phyloP scores from a whole-genome alignment of 2,797 vertebrate species.

The Thripadectes ignobilis region DNA sequence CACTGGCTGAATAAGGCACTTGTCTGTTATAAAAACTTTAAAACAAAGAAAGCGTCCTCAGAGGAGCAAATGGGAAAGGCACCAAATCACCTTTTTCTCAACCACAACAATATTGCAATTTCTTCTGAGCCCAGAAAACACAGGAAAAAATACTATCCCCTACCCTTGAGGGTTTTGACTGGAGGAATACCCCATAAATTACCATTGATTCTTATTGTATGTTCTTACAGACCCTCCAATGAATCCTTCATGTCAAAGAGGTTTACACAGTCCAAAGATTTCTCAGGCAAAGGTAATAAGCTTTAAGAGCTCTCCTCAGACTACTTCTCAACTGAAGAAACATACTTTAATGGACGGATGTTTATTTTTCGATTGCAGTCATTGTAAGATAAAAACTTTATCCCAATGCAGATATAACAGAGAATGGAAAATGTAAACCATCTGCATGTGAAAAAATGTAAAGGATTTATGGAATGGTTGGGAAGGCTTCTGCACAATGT shows the following conservation, averaged over 20 bases:
- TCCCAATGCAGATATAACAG: neutral
- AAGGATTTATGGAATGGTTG: conserved; percentile 20
- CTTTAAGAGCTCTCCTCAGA: neutral
- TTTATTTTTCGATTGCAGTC: neutral
- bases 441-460: neutral
- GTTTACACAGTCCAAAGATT: neutral
- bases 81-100: neutral
- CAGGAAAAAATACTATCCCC: neutral
- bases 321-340: neutral
- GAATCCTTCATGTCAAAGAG: neutral
- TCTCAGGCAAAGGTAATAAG: neutral
- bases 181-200: neutral
- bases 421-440: conserved; percentile 16
- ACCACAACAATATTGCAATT: neutral
- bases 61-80: neutral
- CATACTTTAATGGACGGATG: neutral
- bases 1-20: neutral
- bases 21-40: neutral
- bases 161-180: neutral
- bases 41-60: neutral
- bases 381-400: neutral
- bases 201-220: neutral
- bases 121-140: neutral
- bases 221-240: neutral
- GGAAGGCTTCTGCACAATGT: neutral